Conservation (phyloP, 2,797 vertebrate species). For the Myripristis murdjan region DNA sequence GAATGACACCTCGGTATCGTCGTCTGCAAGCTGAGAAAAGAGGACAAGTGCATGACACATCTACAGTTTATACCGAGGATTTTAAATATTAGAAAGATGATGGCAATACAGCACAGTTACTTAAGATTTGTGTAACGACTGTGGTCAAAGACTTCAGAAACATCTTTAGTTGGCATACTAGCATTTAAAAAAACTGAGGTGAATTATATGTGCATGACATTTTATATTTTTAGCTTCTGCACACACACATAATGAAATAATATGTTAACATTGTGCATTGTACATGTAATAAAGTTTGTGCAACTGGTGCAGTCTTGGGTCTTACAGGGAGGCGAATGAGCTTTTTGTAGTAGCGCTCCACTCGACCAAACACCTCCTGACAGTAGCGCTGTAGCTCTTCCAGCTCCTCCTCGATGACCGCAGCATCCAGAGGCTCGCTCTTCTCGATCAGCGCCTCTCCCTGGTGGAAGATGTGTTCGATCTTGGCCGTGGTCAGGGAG, state of each 20-base stretch:
- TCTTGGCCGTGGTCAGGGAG: conserved; percentile 92
- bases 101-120: too few relatives aligned
- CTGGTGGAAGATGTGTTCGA: conserved; percentile 93
- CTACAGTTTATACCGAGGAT: neutral
- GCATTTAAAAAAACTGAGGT: too few relatives aligned
- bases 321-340: conserved; percentile 94
- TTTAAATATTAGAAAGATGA: neutral
- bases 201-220: too few relatives aligned
- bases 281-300: neutral
- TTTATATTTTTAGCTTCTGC: too few relatives aligned
- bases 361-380: conserved; percentile 96
- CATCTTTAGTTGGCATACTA: too few relatives aligned
- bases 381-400: conserved; percentile 96
- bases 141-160: too few relatives aligned
- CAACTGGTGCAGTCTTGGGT: neutral
- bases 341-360: conserved; percentile 97
- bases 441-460: conserved; percentile 95
- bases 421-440: conserved; percentile 94
- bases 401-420: conserved; percentile 96
- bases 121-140: too few relatives aligned
- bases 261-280: neutral
- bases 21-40: conserved; percentile 89
- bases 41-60: neutral
- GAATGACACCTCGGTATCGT: conserved; percentile 90
- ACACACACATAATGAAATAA: neutral